Percentiles rank a stretch among this genome's conserved stretches.
Conservation (phyloP, 1,140 invertebrate species). For the Drosophila elegans region DNA sequence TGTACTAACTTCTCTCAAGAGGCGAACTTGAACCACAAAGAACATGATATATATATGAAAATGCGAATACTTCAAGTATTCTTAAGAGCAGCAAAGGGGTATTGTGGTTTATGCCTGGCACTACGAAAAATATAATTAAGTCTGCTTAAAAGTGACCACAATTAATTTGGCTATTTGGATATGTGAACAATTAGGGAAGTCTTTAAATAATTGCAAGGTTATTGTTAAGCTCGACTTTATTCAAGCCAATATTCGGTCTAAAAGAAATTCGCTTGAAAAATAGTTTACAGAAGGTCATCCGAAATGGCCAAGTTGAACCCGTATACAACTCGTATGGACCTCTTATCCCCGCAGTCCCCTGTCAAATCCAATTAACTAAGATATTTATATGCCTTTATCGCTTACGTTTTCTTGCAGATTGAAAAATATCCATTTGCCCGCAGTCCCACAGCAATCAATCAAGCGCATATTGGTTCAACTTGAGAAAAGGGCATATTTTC, state of each 20-base stretch:
- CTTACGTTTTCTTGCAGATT: constrained; percentile 34
- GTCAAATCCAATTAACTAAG: constrained; percentile 46
- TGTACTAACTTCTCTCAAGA: constrained; percentile 37
- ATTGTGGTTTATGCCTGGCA: constrained; percentile 12
- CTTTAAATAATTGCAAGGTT: not conserved
- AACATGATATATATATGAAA: not conserved
- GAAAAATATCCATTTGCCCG: constrained; percentile 17
- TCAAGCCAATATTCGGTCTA: not conserved
- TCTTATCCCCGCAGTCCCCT: constrained; percentile 4
- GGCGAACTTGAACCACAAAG: constrained; percentile 23
- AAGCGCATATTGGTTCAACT: constrained; percentile 40
- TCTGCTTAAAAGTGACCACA: not conserved
- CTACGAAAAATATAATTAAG: constrained; percentile 26
- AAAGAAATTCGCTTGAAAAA: not conserved
- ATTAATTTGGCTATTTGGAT: no score
- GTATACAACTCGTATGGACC: constrained; percentile 1
- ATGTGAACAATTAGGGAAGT: not conserved
- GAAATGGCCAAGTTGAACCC: not conserved
- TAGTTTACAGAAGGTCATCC: not conserved
- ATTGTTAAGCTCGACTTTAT: not conserved
- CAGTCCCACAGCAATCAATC: constrained; percentile 39
- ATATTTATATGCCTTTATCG: constrained; percentile 28
- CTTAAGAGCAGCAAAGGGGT: constrained; percentile 31
- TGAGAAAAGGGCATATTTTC: constrained; percentile 48
- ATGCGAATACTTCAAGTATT: constrained; percentile 4